Percentiles rank a stretch among this genome's conserved stretches.
These are phyloP conservation scores for Sebastes alutus DNA, from an alignment of 2,797 vertebrate genomes.

Conservation along the genomic window DNA sequence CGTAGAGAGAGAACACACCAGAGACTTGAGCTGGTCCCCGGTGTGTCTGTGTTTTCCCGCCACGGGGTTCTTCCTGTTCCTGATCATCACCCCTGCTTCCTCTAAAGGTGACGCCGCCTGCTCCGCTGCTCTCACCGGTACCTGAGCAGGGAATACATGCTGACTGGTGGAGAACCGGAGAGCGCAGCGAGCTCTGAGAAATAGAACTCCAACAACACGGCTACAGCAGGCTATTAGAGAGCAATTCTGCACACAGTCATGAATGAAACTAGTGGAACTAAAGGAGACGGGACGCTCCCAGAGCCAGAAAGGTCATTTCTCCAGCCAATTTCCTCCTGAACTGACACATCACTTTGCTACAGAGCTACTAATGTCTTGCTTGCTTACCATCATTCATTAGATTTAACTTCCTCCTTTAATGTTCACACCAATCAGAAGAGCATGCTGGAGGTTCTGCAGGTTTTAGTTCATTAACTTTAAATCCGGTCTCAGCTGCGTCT, in stretches of 20 bases:
- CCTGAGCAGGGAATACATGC: conserved; percentile 13
- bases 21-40: conserved; percentile 28
- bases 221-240: not conserved
- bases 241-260: not conserved
- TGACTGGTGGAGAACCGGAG: not conserved
- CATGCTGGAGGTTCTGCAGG: not conserved
- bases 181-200: not conserved
- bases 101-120: conserved; percentile 24
- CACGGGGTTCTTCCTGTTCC: conserved; percentile 36
- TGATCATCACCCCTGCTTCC: conserved; percentile 31
- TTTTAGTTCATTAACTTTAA: conserved; percentile 3
- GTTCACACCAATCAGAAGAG: not conserved
- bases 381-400: not conserved
- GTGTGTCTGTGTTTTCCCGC: conserved; percentile 30
- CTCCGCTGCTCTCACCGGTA: conserved; percentile 24
- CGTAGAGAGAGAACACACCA: not conserved
- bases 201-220: not conserved
- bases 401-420: not conserved
- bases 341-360: not conserved
- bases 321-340: not conserved
- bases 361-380: not conserved
- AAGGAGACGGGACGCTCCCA: not conserved
- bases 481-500: not conserved
- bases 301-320: not conserved
- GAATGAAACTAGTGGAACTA: not conserved